Conservation (phyloP, 1,140 invertebrate genomes). For the Drusus annulatus region DNA sequence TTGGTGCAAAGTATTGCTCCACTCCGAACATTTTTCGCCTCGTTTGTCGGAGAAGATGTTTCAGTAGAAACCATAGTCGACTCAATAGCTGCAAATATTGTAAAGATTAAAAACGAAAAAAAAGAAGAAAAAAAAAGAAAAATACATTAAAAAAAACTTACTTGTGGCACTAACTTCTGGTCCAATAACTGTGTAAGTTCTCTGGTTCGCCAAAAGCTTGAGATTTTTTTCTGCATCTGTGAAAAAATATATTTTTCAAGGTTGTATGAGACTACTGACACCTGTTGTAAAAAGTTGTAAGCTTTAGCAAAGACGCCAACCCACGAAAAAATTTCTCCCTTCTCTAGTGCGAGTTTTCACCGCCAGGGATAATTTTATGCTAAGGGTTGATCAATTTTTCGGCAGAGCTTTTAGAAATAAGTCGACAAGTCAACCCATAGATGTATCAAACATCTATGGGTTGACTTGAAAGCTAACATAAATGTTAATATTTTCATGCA, state of each 20-base stretch:
- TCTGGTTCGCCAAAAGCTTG: slow-evolving; percentile 71
- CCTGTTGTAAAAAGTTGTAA: too few relatives aligned
- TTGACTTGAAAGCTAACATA: too few relatives aligned
- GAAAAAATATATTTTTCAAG: slow-evolving; percentile 62
- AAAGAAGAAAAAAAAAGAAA: background rate
- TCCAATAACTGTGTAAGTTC: slow-evolving; percentile 70
- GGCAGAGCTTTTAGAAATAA: too few relatives aligned
- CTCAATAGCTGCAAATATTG: slow-evolving; percentile 5
- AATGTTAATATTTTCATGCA: too few relatives aligned
- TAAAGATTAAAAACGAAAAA: background rate
- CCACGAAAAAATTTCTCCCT: too few relatives aligned
- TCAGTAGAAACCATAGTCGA: background rate
- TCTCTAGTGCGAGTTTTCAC: too few relatives aligned
- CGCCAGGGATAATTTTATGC: too few relatives aligned
- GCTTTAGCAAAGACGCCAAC: too few relatives aligned
- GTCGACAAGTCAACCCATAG: too few relatives aligned
- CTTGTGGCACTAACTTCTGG: slow-evolving; percentile 72
- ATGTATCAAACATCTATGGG: too few relatives aligned
- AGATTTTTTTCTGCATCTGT: slow-evolving; percentile 68
- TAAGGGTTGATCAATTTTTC: too few relatives aligned
- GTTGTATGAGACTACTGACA: too few relatives aligned
- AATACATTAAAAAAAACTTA: slow-evolving; percentile 60
- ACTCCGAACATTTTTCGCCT: background rate
- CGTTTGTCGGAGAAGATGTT: background rate
- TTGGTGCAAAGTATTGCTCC: slow-evolving; percentile 32